These are phyloP conservation scores for Pseudomyrmex gracilis DNA, from an alignment of 1,140 invertebrate species.

Conservation along the genomic window DNA sequence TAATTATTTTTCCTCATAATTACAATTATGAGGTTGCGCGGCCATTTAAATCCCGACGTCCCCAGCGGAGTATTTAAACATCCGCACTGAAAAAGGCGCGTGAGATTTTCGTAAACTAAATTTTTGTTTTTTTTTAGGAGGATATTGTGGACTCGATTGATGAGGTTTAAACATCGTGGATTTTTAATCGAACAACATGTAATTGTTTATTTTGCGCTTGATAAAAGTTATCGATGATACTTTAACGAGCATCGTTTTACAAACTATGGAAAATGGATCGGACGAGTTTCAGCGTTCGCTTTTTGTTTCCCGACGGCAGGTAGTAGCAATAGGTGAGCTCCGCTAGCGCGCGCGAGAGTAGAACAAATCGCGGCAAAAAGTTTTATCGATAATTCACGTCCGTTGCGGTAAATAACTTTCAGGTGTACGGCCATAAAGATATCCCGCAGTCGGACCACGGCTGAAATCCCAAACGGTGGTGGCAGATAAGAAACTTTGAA, in stretches of 20 bases:
- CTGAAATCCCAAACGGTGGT: constrained; percentile 49
- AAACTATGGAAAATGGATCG: constrained; percentile 32
- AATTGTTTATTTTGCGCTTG: not conserved
- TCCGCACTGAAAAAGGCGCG: not conserved
- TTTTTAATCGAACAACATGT: not conserved
- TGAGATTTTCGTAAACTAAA: not conserved
- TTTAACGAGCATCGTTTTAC: constrained; percentile 1
- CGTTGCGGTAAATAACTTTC: constrained; percentile 53
- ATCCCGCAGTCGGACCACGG: not conserved
- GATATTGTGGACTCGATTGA: not conserved
- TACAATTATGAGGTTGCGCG: no score
- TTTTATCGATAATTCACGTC: constrained; percentile 58
- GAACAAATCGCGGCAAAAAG: constrained; percentile 56
- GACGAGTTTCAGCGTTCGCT: not conserved
- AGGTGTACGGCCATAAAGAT: constrained; percentile 51
- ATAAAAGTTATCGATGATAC: constrained; percentile 39
- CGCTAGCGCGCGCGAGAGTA: constrained; percentile 38
- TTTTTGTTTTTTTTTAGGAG: not conserved
- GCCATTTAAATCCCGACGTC: no score
- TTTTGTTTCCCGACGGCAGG: constrained; percentile 30
- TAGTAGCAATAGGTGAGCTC: constrained; percentile 2
- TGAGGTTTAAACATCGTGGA: no score
- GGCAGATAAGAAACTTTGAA: constrained; percentile 51
- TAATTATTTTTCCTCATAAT: no score
- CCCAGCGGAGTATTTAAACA: not conserved